These are phyloP conservation scores for Ursus arctos DNA, from an alignment of 2,113 vertebrate genomes.

Conservation along the genomic window DNA sequence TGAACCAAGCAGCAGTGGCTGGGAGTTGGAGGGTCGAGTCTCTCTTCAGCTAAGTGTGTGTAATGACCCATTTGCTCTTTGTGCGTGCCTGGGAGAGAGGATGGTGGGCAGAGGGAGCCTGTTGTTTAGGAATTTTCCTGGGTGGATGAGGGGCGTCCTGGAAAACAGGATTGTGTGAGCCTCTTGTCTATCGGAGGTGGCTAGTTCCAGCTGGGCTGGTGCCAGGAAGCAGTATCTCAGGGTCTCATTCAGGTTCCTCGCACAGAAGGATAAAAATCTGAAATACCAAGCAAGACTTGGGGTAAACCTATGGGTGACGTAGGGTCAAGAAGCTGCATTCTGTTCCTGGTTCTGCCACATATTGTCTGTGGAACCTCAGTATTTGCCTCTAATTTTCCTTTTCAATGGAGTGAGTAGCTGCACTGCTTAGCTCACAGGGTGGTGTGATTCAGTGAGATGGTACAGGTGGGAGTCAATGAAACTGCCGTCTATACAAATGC, in stretches of 20 bases:
- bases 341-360: background rate
- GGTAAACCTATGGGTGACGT: background rate
- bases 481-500: background rate
- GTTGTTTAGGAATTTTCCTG: constrained; percentile 50
- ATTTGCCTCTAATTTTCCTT: background rate
- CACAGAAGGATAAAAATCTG: constrained; percentile 32
- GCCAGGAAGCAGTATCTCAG: constrained; percentile 15
- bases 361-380: no score
- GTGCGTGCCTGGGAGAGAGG: constrained; percentile 9
- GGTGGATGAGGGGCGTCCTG: background rate
- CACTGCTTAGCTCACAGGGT: background rate
- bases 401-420: background rate
- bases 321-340: background rate
- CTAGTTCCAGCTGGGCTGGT: constrained; percentile 36
- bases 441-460: background rate
- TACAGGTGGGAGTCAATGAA: background rate
- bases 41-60: constrained; percentile 57
- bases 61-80: constrained; percentile 60
- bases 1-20: constrained; percentile 55
- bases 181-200: background rate
- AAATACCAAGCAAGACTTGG: constrained; percentile 2
- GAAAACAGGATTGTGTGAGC: constrained; percentile 50
- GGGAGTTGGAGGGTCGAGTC: constrained; percentile 23
- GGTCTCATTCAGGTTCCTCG: background rate
- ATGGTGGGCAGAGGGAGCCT: background rate